Conservation (phyloP, 2,797 vertebrate species). For the Falco peregrinus region DNA sequence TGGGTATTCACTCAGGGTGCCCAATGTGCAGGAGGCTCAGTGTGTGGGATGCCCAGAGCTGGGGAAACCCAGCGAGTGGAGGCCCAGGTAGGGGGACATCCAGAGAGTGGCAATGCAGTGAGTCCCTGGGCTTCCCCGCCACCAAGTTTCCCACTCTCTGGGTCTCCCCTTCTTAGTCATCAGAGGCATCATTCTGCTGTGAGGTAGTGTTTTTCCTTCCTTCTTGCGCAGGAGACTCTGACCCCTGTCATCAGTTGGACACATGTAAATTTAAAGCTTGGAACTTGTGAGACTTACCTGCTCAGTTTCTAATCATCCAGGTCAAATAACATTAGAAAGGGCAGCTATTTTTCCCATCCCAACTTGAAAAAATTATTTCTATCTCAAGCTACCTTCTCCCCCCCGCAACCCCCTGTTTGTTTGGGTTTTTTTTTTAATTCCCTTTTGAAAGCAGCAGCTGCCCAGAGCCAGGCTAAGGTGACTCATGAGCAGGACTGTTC, state of each 20-base stretch:
- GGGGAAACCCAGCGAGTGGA: not conserved
- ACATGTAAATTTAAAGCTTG: not conserved
- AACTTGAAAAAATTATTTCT: not conserved
- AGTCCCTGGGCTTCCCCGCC: not conserved
- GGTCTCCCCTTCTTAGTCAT: not conserved
- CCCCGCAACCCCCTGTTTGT: fast-evolving
- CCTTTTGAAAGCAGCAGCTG: not conserved
- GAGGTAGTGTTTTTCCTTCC: not conserved
- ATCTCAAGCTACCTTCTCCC: not conserved
- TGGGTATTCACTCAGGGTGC: not conserved
- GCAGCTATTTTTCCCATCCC: not conserved
- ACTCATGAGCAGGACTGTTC: not conserved
- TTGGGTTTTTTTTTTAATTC: not conserved
- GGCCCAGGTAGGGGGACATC: not conserved
- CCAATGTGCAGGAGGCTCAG: not conserved
- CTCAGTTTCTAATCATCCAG: not conserved
- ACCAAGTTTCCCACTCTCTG: not conserved
- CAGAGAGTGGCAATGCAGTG: fast-evolving
- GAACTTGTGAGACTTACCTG: not conserved
- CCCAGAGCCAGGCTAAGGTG: not conserved
- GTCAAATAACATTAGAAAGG: not conserved
- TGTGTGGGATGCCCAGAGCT: not conserved
- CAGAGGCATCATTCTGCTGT: not conserved
- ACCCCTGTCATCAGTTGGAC: not conserved
- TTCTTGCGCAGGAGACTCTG: not conserved